These are phyloP conservation scores for Bradynema listronoti DNA, from an alignment of 1,140 invertebrate genomes.

Conservation along the genomic window DNA sequence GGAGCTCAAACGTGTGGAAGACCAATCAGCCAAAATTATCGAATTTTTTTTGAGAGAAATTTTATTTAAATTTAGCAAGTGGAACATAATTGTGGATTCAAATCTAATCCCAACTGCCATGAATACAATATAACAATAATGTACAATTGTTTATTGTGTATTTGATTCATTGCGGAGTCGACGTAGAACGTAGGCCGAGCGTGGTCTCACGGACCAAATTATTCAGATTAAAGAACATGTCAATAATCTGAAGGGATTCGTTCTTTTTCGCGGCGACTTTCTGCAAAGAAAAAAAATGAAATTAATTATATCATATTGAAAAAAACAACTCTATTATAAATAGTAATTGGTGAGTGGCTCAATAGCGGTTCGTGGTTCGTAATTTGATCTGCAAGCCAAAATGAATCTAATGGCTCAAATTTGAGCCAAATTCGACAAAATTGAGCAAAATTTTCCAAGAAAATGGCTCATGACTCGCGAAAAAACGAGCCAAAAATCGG, in stretches of 20 bases:
- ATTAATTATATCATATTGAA: no score
- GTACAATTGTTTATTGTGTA: neutral
- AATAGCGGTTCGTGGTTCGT: no score
- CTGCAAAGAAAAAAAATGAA: no score
- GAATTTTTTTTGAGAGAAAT: neutral
- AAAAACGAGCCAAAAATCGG: no score
- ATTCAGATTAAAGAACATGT: constrained; percentile 56
- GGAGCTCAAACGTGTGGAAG: neutral
- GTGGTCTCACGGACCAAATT: constrained; percentile 52
- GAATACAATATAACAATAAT: neutral
- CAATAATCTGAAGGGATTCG: constrained; percentile 53
- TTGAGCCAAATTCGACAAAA: no score
- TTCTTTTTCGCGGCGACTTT: constrained; percentile 58
- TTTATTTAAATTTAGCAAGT: no score
- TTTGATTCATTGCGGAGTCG: neutral
- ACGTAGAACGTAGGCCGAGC: constrained; percentile 32
- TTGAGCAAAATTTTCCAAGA: no score
- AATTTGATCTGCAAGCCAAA: no score
- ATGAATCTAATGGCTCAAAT: no score
- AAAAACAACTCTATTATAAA: neutral
- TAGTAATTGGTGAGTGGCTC: neutral
- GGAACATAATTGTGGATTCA: neutral
- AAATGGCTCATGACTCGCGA: no score
- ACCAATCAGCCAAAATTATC: neutral
- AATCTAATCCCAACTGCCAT: neutral